Base-by-base conservation (phyloP, 2,797 vertebrate species). In the Melanotaenia pygmaea region DNA sequence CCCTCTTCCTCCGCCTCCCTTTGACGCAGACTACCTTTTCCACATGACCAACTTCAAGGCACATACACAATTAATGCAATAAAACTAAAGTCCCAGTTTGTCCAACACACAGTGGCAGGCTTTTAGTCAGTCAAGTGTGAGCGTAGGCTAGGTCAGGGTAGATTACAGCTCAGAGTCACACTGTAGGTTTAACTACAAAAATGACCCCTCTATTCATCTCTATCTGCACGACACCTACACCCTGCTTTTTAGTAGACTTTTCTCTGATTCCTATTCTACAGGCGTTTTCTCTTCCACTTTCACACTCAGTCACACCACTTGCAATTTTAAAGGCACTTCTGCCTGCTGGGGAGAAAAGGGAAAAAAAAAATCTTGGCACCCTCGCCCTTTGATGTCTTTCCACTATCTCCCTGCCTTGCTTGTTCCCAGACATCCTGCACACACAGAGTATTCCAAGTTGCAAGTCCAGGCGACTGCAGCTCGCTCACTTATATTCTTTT, bases 331-430 rank as follows among this genome's bases (percentile, higher is more conserved):
- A 79, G 61, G 26, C 77, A 79, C 73, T 70, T 84, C 77, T 79
- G 67, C 81, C 62, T 7, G 7, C 72, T 69, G 45, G 40, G 11
- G 57, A 38, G 9, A 5, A 67, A 74, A 59, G 59, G 30, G 7
- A 59, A 43, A 11, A 5, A 67, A 74, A 56, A 59, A 40, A 51
- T 67, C 70, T 54, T 74, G 64, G 76, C 87, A 72, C 51, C 59
- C 47, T 73, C 71, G 84, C 65, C 59, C 87, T 92, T 93, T 93
- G 88, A 93, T 88, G 87, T 90, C 77, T 86, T 72, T 79, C 72
- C 84, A 47, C 64, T 58, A 65, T 64, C 69, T 74, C 70, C 51
- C 57, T 4, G 26, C 51, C 30, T 59, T 7, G 1, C 73, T 66
- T 62, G 14, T 74, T 81, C 82, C 64, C 67, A 64, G 72, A 80